Percentiles rank a stretch among this genome's conserved stretches.
These are phyloP conservation scores for Aurelia aurita complex sp. Pacific DNA, from an alignment of 30 jellyfish, hydroid and myxozoan species.

Conservation along the genomic window DNA sequence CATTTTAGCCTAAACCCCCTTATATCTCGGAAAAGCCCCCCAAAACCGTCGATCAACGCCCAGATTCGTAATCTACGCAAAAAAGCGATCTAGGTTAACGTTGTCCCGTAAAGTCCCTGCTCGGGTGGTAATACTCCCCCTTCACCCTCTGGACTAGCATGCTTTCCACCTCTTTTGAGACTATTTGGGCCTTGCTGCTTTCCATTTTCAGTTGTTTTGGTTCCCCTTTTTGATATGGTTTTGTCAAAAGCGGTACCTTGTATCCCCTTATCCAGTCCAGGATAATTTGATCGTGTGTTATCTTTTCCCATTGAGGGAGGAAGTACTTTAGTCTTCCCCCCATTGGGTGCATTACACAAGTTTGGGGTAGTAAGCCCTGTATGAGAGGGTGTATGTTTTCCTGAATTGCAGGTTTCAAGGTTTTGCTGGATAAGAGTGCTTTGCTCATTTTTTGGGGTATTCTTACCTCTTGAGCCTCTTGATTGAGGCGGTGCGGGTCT, in stretches of 20 bases:
- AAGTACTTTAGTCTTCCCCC: slow-evolving; percentile 16
- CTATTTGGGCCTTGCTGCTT: neutral
- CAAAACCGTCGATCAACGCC: too few species aligned
- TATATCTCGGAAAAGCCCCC: too few species aligned
- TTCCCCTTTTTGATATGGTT: slow-evolving; percentile 3
- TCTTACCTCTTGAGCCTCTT: slow-evolving; percentile 30
- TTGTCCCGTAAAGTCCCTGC: too few species aligned
- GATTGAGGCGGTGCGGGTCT: neutral
- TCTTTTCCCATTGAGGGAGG: slow-evolving; percentile 17
- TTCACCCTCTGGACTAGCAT: too few species aligned
- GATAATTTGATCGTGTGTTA: slow-evolving; percentile 13
- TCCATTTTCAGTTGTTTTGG: slow-evolving; percentile 22
- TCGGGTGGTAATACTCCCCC: too few species aligned
- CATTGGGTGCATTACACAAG: neutral
- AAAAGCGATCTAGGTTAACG: too few species aligned
- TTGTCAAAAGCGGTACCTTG: slow-evolving; percentile 9
- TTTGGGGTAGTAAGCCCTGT: neutral
- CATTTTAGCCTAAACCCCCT: too few species aligned
- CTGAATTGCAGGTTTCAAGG: neutral
- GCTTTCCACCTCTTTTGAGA: slow-evolving; percentile 20
- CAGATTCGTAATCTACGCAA: too few species aligned
- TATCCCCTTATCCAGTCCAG: slow-evolving; percentile 26
- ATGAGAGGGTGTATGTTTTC: slow-evolving; percentile 10
- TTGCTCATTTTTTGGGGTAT: slow-evolving; percentile 15
- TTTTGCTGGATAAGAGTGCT: slow-evolving; percentile 5